phyloP scores from a whole-genome alignment of 2,113 vertebrate species.

The Cololabis saira region DNA sequence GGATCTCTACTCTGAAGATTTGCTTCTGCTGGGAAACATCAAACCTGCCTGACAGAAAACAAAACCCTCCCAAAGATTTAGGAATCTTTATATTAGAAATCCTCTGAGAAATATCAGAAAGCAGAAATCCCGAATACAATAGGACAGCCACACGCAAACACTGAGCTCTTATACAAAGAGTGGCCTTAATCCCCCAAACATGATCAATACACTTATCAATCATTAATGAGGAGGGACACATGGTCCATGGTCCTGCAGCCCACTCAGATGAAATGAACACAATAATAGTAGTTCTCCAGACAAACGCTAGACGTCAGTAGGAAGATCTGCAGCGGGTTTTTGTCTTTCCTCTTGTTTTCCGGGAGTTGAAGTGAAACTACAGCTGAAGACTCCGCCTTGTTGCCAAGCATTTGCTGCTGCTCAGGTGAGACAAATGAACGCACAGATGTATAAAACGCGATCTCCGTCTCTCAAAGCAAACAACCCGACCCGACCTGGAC shows the following conservation, averaged over 20 bases:
- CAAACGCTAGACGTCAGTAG: conserved; percentile 62
- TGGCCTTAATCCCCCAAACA: conserved; percentile 50
- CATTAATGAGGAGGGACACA: conserved; percentile 62
- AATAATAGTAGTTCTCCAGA: conserved; percentile 22
- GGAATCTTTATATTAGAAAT: background rate
- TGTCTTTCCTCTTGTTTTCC: conserved; percentile 19
- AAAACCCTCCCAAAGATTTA: background rate
- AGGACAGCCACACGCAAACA: conserved; percentile 26
- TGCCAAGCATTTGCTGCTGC: background rate
- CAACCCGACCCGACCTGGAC: conserved; percentile 34
- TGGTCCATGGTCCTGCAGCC: background rate
- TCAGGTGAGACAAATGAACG: conserved; percentile 29
- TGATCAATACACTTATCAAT: conserved; percentile 74
- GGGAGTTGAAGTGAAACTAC: conserved; percentile 33
- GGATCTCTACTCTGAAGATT: conserved; percentile 12
- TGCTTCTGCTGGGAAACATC: background rate
- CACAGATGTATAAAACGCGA: background rate
- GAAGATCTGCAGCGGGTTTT: background rate
- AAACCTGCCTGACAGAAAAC: background rate
- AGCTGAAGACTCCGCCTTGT: background rate
- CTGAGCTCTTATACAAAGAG: conserved; percentile 60
- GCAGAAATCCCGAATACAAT: conserved; percentile 7
- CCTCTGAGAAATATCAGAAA: conserved; percentile 5
- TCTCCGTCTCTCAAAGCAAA: background rate
- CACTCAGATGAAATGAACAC: too few relatives aligned